These are phyloP conservation scores for Dorcus hopei DNA, from an alignment of 2,888 invertebrate genomes.

Conservation along the genomic window DNA sequence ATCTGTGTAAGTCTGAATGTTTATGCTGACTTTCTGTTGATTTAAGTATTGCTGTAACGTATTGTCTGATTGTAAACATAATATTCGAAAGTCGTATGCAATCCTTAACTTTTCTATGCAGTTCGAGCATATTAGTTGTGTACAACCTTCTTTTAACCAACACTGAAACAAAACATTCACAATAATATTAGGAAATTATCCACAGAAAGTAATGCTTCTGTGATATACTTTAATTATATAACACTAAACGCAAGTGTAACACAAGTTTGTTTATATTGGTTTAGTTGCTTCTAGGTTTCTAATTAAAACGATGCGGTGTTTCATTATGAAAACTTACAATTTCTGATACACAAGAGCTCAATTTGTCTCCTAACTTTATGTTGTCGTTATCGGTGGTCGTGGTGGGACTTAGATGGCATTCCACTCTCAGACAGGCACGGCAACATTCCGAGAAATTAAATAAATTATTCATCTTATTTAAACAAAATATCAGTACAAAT, in stretches of 20 bases:
- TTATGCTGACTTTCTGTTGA: slow-evolving; percentile 14
- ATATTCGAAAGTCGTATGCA: slow-evolving; percentile 22
- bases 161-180: slow-evolving; percentile 7
- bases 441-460: slow-evolving; percentile 21
- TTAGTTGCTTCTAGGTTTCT: too few species aligned
- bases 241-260: too few species aligned
- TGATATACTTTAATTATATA: too few species aligned
- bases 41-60: slow-evolving; percentile 19
- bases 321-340: slow-evolving; percentile 15
- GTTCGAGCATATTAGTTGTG: slow-evolving; percentile 19
- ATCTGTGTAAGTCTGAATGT: not conserved
- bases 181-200: not conserved
- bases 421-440: slow-evolving; percentile 20
- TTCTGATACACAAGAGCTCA: slow-evolving; percentile 21
- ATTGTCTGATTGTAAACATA: slow-evolving; percentile 20
- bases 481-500: slow-evolving; percentile 2
- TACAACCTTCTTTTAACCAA: slow-evolving; percentile 18
- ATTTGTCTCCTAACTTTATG: slow-evolving; percentile 22
- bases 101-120: slow-evolving; percentile 21
- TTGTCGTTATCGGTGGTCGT: slow-evolving; percentile 19
- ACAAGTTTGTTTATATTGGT: too few species aligned
- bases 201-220: not conserved
- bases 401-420: slow-evolving; percentile 18
- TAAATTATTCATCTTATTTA: slow-evolving; percentile 20
- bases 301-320: too few species aligned